Conservation (phyloP, 2,113 vertebrate genomes). For the Pachycephala philippinensis region DNA sequence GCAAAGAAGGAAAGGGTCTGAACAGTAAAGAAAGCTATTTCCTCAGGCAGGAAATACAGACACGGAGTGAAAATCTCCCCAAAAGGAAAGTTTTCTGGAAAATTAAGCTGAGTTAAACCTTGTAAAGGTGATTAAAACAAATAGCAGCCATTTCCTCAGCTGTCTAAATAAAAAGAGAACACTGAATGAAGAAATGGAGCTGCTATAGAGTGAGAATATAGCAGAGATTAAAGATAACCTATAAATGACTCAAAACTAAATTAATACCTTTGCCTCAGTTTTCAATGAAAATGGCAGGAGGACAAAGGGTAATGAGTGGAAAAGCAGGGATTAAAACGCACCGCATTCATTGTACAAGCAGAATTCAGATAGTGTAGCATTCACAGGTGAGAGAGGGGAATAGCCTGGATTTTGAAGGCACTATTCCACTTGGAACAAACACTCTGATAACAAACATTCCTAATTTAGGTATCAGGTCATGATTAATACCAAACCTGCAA, state of each 20-base stretch:
- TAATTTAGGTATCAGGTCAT: background rate
- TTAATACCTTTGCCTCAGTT: background rate
- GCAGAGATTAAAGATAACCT: background rate
- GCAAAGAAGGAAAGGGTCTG: background rate
- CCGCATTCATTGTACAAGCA: background rate
- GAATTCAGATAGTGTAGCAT: background rate
- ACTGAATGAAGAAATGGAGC: background rate
- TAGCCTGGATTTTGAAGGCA: background rate
- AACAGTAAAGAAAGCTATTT: background rate
- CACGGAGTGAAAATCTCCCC: background rate
- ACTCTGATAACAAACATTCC: background rate
- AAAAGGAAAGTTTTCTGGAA: slow-evolving; percentile 18
- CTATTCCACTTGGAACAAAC: background rate
- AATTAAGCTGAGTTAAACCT: slow-evolving; percentile 2
- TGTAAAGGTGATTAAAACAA: slow-evolving; percentile 16
- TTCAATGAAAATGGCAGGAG: background rate
- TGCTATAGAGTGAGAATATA: background rate
- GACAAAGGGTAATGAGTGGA: slow-evolving; percentile 2
- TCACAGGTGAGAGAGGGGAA: background rate
- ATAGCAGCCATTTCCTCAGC: background rate
- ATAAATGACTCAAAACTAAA: background rate
- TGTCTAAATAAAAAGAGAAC: slow-evolving; percentile 1
- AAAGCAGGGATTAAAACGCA: background rate
- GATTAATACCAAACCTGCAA: background rate
- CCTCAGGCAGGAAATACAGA: background rate